Base-by-base conservation (phyloP, 2,797 vertebrate genomes). In the Scolopax bukidnonensis region DNA sequence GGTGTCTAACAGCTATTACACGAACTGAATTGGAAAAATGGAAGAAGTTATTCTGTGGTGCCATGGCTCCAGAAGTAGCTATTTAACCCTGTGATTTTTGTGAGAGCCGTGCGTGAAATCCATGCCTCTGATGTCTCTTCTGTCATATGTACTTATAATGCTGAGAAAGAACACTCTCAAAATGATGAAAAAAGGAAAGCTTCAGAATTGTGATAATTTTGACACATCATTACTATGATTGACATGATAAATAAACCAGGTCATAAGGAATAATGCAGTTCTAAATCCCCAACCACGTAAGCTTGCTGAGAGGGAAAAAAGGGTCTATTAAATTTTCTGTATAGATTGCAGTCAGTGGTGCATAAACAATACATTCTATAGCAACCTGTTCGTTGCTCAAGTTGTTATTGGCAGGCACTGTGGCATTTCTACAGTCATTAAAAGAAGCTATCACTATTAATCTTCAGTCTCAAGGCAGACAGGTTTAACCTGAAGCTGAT, bases 361-460 rank as follows among this genome's bases (percentile, higher is more conserved):
- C 78, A 68, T 94, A 94, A 94, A 95, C 91, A 88, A 77, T 89
- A 50, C 87, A 93, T 95, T 96, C 92, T 94, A 50, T 94, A 71
- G 92, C 90, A 96, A 94, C 93, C 89, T 92, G 84, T 89, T 96
- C 93, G 59, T 95, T 95, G 77, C 90, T 95, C 86, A 95, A 79
- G 87, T 94, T 97, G 90, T 95, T 96, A 93, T 69, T 96, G 95
- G 82, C 90, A 95, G 93, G 88, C 85, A 61, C 57, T 19, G 64
- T 94, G 90, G 83, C 70, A 64, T 95, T 95, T 95, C 94, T 65
- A 8, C 84, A 88, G 90, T 93, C 84, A 61, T 95, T 91, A 93
- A 93, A 91, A 93, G 96, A 84, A 96, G 68, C 84, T 77, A 83
- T 96, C 82, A 51, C 87, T 94, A 81, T 97, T 93, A 93, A 91